These are phyloP conservation scores for Deroplatys truncata DNA, from an alignment of 2,888 invertebrate genomes.

Conservation along the genomic window DNA sequence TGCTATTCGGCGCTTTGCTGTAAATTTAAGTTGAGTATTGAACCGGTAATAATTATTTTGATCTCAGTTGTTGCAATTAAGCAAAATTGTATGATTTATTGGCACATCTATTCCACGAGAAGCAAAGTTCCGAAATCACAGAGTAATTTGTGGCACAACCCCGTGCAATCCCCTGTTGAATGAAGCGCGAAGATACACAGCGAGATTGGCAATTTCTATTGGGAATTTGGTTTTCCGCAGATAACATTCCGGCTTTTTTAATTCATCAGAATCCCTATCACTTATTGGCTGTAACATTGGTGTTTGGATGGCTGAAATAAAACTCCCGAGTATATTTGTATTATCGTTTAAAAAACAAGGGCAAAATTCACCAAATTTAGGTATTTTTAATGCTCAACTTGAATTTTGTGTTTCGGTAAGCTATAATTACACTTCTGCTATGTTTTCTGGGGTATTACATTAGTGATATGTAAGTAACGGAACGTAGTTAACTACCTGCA, in stretches of 20 bases:
- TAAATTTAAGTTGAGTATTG: too few relatives aligned
- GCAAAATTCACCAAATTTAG: too few relatives aligned
- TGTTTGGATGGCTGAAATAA: too few relatives aligned
- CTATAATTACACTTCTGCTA: too few relatives aligned
- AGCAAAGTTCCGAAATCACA: neutral
- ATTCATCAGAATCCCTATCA: neutral
- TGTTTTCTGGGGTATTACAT: too few relatives aligned
- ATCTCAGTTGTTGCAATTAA: neutral
- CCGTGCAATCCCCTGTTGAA: neutral
- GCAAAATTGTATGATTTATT: neutral
- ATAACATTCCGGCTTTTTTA: neutral
- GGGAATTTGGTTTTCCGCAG: neutral
- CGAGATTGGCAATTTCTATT: neutral
- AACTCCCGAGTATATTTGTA: too few relatives aligned
- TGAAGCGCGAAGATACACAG: neutral
- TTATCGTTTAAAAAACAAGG: too few relatives aligned
- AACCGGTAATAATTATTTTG: neutral
- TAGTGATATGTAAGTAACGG: too few relatives aligned
- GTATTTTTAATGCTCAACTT: too few relatives aligned
- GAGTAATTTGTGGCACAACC: neutral
- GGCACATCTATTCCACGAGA: neutral
- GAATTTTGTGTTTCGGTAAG: too few relatives aligned
- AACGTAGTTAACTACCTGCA: too few relatives aligned
- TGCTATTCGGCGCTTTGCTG: too few relatives aligned
- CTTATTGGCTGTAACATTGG: neutral